phyloP scores from a whole-genome alignment of 2,888 invertebrate genomes.

The Dexiosoma caninum region DNA sequence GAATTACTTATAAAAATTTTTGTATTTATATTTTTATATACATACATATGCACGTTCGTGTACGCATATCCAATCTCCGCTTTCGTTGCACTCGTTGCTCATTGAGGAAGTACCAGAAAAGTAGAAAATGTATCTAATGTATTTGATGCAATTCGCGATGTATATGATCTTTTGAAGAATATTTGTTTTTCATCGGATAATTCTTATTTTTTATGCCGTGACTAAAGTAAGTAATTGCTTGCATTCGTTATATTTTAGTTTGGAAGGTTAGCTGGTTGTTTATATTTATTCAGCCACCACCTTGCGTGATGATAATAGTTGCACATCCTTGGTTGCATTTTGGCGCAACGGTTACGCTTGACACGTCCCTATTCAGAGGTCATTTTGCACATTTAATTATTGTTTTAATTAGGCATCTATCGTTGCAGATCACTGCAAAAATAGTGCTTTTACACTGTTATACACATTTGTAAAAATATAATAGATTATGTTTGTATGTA shows the following conservation, averaged over 20 bases:
- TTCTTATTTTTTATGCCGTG: slow-evolving; percentile 31
- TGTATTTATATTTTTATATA: no score
- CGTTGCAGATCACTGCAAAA: neutral
- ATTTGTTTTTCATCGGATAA: slow-evolving; percentile 5
- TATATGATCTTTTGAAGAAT: slow-evolving; percentile 1
- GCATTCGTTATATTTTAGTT: slow-evolving; percentile 23
- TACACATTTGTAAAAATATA: neutral
- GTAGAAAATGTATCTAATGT: slow-evolving; percentile 1
- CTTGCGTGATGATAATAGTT: slow-evolving; percentile 60
- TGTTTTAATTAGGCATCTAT: slow-evolving; percentile 52
- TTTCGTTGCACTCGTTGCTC: slow-evolving; percentile 29
- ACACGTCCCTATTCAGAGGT: slow-evolving; percentile 57
- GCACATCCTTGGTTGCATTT: slow-evolving; percentile 64
- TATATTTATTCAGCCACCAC: slow-evolving; percentile 11
- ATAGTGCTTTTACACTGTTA: no score
- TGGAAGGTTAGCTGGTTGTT: slow-evolving; percentile 31
- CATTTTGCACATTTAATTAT: slow-evolving; percentile 59
- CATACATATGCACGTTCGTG: no score
- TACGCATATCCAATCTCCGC: neutral
- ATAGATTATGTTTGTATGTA: neutral
- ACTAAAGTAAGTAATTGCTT: slow-evolving; percentile 37
- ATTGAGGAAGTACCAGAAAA: slow-evolving; percentile 36
- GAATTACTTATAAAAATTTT: no score
- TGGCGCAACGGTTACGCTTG: slow-evolving; percentile 66
- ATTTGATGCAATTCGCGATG: neutral